phyloP scores from a whole-genome alignment of 2,113 vertebrate genomes.

The Gasterosteus aculeatus region DNA sequence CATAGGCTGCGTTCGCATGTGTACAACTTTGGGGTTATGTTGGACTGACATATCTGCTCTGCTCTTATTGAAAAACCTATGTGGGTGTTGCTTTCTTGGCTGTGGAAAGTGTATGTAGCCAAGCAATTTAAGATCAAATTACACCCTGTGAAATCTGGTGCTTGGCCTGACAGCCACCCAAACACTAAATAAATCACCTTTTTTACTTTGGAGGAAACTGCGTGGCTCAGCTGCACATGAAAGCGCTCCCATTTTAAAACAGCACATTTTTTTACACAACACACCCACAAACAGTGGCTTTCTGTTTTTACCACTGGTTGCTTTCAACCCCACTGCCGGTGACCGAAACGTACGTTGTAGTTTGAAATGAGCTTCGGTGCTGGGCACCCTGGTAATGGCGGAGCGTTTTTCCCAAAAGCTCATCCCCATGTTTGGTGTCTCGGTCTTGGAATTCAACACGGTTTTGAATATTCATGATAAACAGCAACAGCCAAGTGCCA shows the following conservation, averaged over 20 bases:
- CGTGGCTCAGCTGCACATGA: constrained; percentile 53
- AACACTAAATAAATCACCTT: constrained; percentile 73
- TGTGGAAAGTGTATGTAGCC: constrained; percentile 47
- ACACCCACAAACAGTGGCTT: constrained; percentile 33
- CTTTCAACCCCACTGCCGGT: constrained; percentile 15
- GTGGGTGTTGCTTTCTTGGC: constrained; percentile 45
- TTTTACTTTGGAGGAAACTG: constrained; percentile 56
- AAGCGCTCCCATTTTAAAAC: constrained; percentile 63
- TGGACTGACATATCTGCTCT: constrained; percentile 41
- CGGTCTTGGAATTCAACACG: constrained; percentile 37
- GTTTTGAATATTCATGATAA: constrained; percentile 68
- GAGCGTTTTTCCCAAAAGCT: constrained; percentile 2
- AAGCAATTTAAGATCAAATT: constrained; percentile 71
- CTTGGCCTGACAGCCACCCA: constrained; percentile 59
- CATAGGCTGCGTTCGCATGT: constrained; percentile 22
- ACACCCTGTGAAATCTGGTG: constrained; percentile 54
- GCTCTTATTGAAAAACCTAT: constrained; percentile 32
- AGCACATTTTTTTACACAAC: constrained; percentile 42
- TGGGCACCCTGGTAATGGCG: constrained; percentile 15
- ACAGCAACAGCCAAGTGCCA: constrained; percentile 29
- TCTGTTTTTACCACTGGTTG: constrained; percentile 25
- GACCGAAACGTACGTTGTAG: constrained; percentile 34
- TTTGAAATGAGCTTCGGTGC: constrained; percentile 13
- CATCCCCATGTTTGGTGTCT: constrained; percentile 41
- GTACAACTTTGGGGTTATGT: constrained; percentile 29